Conservation (phyloP, 2,113 vertebrate genomes). For the Galemys pyrenaicus region DNA sequence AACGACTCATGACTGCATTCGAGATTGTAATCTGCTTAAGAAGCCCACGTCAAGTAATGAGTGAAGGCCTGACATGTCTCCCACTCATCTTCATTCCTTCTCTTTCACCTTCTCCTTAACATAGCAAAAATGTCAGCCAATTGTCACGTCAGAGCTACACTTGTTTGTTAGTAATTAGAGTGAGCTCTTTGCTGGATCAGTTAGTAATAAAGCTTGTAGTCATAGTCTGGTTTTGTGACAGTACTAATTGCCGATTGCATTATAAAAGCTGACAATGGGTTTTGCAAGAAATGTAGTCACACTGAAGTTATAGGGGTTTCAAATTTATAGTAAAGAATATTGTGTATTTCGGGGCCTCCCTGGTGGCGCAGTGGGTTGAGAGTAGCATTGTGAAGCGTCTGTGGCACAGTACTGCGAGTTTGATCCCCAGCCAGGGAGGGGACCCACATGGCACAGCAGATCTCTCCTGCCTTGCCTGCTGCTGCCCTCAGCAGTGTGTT, state of each 20-base stretch:
- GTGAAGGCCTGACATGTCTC: not conserved
- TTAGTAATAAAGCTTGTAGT: not conserved
- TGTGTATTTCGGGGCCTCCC: too few relatives aligned
- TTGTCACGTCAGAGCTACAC: not conserved
- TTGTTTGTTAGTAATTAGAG: not conserved
- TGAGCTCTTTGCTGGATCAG: not conserved
- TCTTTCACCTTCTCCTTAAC: not conserved
- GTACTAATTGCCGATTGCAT: not conserved
- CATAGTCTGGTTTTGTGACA: not conserved
- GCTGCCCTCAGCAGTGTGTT: too few relatives aligned
- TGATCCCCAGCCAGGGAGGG: too few relatives aligned
- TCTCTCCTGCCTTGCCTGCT: too few relatives aligned
- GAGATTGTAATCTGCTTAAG: not conserved
- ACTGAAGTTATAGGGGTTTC: not conserved
- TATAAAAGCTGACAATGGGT: not conserved
- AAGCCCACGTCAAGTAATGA: not conserved
- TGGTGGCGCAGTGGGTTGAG: too few relatives aligned
- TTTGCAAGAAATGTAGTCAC: not conserved
- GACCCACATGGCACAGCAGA: too few relatives aligned
- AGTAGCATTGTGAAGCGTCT: too few relatives aligned
- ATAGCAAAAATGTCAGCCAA: not conserved
- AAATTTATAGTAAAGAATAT: not conserved
- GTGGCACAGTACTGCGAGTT: too few relatives aligned
- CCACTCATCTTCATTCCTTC: not conserved
- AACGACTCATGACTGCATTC: not conserved